Percentiles rank a stretch among this genome's conserved stretches.
Conservation (phyloP, 35 echinoderm and acorn worm genomes). For the Apostichopus parvimensis region DNA sequence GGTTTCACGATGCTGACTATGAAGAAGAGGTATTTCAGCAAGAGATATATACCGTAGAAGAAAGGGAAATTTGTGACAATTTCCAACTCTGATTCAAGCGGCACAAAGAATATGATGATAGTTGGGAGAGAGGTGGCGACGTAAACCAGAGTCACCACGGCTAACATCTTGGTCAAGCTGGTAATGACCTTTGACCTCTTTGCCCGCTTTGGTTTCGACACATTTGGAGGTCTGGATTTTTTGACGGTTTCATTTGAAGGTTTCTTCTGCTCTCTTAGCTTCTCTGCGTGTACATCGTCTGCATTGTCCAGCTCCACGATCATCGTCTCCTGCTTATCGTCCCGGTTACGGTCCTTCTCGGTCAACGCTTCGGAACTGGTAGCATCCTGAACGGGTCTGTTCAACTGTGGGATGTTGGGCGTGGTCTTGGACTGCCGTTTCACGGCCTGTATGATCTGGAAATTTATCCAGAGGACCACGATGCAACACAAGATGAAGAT, state of each 20-base stretch:
- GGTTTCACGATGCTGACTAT: constrained; percentile 37
- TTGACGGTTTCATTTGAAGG: not conserved
- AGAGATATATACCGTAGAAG: constrained; percentile 18
- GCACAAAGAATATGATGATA: constrained; percentile 38
- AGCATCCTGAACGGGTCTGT: not conserved
- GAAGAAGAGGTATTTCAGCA: constrained; percentile 38
- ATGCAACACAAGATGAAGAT: constrained; percentile 22
- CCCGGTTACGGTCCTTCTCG: not conserved
- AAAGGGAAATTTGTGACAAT: not conserved
- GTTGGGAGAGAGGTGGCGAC: constrained; percentile 36
- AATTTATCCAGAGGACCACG: constrained; percentile 44
- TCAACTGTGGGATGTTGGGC: not conserved
- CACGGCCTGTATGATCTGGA: constrained; percentile 45
- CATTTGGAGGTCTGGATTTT: not conserved
- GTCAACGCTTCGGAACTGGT: not conserved
- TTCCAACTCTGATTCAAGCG: not conserved
- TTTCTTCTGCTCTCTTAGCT: not conserved
- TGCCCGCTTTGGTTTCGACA: not conserved
- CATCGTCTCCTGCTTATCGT: not conserved
- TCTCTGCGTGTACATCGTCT: not conserved
- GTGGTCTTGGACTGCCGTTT: constrained; percentile 37
- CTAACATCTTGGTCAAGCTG: constrained; percentile 42
- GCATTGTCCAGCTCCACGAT: constrained; percentile 3
- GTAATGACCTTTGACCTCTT: constrained; percentile 49
- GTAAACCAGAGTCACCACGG: constrained; percentile 16